Evolutionary conservation across 2,888 invertebrate species (phyloP), one percentile per base, ranked within the genome.

Genomic region (Imbricaverruca yamaguchii): DNA sequence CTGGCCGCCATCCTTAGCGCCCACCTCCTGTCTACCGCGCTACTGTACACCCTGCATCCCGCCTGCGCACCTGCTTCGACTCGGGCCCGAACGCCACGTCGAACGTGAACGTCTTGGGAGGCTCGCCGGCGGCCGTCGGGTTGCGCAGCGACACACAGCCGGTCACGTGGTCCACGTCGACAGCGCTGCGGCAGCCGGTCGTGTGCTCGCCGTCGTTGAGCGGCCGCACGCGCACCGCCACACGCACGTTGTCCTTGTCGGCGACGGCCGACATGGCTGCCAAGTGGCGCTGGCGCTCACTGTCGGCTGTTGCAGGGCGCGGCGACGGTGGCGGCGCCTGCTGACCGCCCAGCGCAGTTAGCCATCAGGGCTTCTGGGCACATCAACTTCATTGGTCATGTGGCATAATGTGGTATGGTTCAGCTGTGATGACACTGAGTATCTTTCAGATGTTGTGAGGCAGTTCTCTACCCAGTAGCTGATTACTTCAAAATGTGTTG

Each of bases 151-250:
- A 79, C 39, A 83, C 57, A 21, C 81, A 80, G 63, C 83, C 82
- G 69, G 81, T 83, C 53, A 93, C 90, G 63, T 91, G 88, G 86
- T 95, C 94, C 84, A 95, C 93, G 63, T 91, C 90, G 0, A 95
- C 92, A 83, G 95, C 92, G 86, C 91, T 91, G 85, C 91, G 90
- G 81, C 92, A 91, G 21, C 91, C 92, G 82, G 91, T 91, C 82
- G 91, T 89, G 84, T 91, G 89, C 89, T 99, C 98, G 85, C 92
- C 92, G 86, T 92, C 92, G 87, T 93, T 97, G 88, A 98, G 90
- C 0, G 99, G 99, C 80, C 99, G 92, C 84, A 97, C 93, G 81
- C 99, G 90, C 23, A 99, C 96, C 82, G 97, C 96, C 80, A 99
- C 99, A 80, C 95, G 92, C 77, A 99, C 98, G 91, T 97, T 98